A percentile compares a stretch with the other conserved stretches of the same genome.
Conservation (phyloP, 1,140 invertebrate species). For the Rhagoletis pomonella region DNA sequence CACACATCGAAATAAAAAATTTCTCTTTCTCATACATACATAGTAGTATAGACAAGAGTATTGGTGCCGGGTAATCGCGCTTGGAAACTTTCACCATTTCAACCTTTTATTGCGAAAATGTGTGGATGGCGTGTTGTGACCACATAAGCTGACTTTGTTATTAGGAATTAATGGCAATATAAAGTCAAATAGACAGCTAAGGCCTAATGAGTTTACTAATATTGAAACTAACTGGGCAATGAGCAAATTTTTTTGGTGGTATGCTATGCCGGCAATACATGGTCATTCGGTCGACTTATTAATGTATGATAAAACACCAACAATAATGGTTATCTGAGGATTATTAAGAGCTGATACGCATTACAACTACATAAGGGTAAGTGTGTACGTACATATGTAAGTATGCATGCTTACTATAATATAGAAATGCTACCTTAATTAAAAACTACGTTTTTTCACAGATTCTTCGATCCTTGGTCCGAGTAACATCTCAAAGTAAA, state of each 20-base stretch:
- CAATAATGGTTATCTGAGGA: background rate
- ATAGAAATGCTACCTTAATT: no score
- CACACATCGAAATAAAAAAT: no score
- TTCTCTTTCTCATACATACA: background rate
- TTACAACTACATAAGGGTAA: background rate
- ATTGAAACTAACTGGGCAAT: background rate
- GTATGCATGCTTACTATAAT: no score
- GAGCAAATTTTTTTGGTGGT: background rate
- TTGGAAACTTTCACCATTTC: constrained; percentile 38
- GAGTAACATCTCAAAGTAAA: no score
- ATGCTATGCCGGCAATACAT: background rate
- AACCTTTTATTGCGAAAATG: constrained; percentile 33
- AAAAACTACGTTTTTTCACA: no score
- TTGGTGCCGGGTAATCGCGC: background rate
- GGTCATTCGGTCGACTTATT: background rate
- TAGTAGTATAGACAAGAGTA: background rate
- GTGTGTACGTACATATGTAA: no score
- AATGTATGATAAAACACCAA: background rate
- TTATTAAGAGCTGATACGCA: background rate
- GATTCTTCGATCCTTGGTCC: no score
- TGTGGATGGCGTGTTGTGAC: constrained; percentile 25
- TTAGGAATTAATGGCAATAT: constrained; percentile 36
- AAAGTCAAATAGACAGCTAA: constrained; percentile 32
- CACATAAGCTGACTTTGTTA: constrained; percentile 34
- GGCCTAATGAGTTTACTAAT: background rate